These are phyloP conservation scores for Bufo bufo DNA, from an alignment of 2,113 vertebrate species.

Conservation along the genomic window DNA sequence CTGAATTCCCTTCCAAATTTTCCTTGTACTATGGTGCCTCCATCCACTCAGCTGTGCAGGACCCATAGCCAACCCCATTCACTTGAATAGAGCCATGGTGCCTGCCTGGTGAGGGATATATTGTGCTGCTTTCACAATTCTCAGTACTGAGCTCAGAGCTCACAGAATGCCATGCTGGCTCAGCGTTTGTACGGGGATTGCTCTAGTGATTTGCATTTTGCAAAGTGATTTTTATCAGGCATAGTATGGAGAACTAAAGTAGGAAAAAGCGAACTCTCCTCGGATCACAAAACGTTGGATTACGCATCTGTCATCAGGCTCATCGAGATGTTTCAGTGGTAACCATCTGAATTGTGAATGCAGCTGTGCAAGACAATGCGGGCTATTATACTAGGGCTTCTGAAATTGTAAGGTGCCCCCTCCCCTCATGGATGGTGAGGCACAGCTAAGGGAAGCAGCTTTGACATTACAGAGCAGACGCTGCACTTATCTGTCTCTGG, in stretches of 20 bases:
- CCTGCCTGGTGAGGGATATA: no score
- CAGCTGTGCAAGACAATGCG: not conserved
- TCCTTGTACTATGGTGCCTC: no score
- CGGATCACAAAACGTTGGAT: not conserved
- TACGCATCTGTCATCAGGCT: not conserved
- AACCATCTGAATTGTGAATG: not conserved
- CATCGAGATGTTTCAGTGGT: not conserved
- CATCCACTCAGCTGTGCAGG: no score
- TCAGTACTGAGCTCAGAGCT: no score
- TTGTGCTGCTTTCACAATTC: no score
- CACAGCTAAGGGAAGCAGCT: not conserved
- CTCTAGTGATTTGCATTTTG: not conserved
- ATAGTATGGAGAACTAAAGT: not conserved
- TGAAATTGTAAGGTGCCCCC: not conserved
- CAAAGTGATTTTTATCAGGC: no score
- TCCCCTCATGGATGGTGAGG: not conserved
- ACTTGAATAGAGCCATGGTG: no score
- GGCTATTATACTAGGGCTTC: not conserved
- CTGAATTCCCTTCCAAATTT: no score
- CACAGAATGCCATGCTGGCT: not conserved
- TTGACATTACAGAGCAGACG: not conserved
- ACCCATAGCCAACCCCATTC: no score
- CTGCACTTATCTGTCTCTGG: not conserved
- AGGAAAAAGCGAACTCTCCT: not conserved
- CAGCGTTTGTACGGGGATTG: not conserved